Evolutionary conservation across 1,140 invertebrate species (phyloP).

Genomic region (Dendroctonus valens): DNA sequence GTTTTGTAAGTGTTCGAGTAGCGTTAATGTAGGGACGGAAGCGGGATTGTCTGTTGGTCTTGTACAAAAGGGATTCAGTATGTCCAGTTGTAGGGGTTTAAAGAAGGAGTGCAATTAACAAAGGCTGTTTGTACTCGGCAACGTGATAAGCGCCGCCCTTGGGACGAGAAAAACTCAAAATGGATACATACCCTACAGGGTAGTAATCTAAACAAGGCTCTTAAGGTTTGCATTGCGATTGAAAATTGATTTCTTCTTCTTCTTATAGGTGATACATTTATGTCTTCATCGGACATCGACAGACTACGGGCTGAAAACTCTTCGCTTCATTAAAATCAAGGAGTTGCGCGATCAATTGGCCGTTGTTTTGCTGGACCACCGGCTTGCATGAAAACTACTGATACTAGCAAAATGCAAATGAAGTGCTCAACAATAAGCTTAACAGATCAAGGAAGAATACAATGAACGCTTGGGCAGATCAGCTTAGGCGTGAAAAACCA

Average conservation of each 20-base stretch:
- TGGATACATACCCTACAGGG: constrained; percentile 80
- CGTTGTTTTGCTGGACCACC: constrained; percentile 58
- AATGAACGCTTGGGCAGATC: constrained; percentile 56
- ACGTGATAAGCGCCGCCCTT: constrained; percentile 89
- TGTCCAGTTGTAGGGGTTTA: too few relatives aligned
- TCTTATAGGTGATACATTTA: constrained; percentile 34
- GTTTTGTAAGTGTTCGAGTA: too few relatives aligned
- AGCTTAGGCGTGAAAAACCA: constrained; percentile 39
- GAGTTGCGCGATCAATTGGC: constrained; percentile 59
- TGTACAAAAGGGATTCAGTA: too few relatives aligned
- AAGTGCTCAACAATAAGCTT: constrained; percentile 65
- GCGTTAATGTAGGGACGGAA: too few relatives aligned
- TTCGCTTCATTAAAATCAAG: constrained; percentile 57
- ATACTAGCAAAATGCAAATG: constrained; percentile 63
- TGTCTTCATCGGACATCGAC: constrained; percentile 54
- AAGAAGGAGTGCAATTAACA: too few relatives aligned
- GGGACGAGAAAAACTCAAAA: constrained; percentile 64
- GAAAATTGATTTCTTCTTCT: constrained; percentile 4
- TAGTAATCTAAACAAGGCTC: constrained; percentile 83
- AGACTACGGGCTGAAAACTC: constrained; percentile 56
- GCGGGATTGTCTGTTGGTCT: too few relatives aligned
- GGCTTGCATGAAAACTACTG: constrained; percentile 60
- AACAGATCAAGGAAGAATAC: constrained; percentile 61
- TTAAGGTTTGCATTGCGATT: constrained; percentile 61
- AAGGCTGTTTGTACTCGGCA: too few relatives aligned